These are phyloP conservation scores for Empis stercorea DNA, from an alignment of 2,888 invertebrate genomes.

Conservation along the genomic window DNA sequence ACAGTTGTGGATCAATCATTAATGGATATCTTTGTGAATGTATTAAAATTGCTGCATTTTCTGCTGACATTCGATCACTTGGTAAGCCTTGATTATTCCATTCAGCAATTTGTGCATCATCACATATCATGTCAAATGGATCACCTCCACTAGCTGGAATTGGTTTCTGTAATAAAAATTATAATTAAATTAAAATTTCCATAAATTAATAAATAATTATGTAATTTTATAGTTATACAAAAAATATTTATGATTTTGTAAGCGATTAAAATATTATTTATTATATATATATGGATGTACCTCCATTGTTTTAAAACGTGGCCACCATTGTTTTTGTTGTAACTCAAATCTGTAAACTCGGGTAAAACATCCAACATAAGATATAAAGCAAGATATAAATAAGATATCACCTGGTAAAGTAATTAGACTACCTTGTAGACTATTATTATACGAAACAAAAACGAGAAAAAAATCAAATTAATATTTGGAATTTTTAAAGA, in stretches of 20 bases:
- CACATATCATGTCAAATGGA: constrained; percentile 73
- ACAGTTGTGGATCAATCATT: constrained; percentile 92
- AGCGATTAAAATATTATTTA: too few species aligned
- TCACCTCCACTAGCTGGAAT: constrained; percentile 74
- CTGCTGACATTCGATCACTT: constrained; percentile 84
- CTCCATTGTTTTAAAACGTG: constrained; percentile 54
- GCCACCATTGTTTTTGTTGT: constrained; percentile 67
- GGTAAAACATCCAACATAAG: constrained; percentile 89
- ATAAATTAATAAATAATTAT: too few species aligned
- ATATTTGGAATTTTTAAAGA: not conserved
- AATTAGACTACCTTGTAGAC: constrained; percentile 54
- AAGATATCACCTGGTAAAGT: constrained; percentile 84
- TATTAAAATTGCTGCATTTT: constrained; percentile 84
- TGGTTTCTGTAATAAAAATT: constrained; percentile 40
- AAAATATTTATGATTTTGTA: too few species aligned
- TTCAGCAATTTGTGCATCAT: constrained; percentile 80
- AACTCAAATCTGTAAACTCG: constrained; percentile 68
- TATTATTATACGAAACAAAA: constrained; percentile 30
- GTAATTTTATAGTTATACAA: too few species aligned
- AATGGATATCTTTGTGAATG: constrained; percentile 87
- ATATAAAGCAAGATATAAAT: constrained; percentile 82
- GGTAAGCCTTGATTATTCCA: constrained; percentile 95
- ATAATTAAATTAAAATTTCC: too few species aligned
- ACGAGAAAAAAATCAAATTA: not conserved
- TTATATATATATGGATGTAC: too few species aligned